These are phyloP conservation scores for Montipora capitata DNA, from an alignment of 92 coral and sea anemone genomes.

Conservation along the genomic window DNA sequence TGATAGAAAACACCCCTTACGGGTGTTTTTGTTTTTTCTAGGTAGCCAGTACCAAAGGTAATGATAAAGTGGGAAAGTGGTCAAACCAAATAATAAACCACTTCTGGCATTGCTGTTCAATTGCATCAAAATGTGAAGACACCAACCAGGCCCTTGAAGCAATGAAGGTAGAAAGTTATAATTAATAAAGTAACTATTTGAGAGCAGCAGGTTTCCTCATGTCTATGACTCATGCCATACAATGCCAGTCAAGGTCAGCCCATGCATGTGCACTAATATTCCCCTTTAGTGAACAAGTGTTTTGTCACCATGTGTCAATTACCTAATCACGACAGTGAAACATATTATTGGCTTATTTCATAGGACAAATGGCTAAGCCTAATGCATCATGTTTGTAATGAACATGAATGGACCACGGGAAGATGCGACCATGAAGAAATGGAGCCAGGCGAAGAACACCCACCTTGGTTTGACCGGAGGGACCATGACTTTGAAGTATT, in stretches of 20 bases:
- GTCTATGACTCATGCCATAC: neutral
- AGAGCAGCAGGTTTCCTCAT: constrained; percentile 7
- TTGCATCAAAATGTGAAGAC: neutral
- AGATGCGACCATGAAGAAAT: neutral
- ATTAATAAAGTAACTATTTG: neutral
- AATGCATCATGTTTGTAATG: constrained; percentile 6
- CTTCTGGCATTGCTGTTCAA: constrained; percentile 6
- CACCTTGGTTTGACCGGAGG: too few relatives aligned
- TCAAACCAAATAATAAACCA: too few relatives aligned
- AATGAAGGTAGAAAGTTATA: constrained; percentile 10
- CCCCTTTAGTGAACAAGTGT: constrained; percentile 4
- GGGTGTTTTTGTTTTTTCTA: neutral
- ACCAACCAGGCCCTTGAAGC: constrained; percentile 13
- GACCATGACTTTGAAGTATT: neutral
- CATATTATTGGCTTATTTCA: neutral
- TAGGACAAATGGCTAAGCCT: constrained; percentile 12
- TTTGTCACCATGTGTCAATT: constrained; percentile 2
- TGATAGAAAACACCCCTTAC: too few relatives aligned
- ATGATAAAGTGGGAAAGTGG: constrained; percentile 17
- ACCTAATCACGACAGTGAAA: neutral
- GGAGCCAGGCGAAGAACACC: neutral
- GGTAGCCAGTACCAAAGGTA: constrained; percentile 13
- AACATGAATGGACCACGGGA: constrained; percentile 11
- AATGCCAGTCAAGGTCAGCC: too few relatives aligned
- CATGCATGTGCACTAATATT: neutral